Conservation (phyloP, 2,797 vertebrate species). For the Poecilia gillii region DNA sequence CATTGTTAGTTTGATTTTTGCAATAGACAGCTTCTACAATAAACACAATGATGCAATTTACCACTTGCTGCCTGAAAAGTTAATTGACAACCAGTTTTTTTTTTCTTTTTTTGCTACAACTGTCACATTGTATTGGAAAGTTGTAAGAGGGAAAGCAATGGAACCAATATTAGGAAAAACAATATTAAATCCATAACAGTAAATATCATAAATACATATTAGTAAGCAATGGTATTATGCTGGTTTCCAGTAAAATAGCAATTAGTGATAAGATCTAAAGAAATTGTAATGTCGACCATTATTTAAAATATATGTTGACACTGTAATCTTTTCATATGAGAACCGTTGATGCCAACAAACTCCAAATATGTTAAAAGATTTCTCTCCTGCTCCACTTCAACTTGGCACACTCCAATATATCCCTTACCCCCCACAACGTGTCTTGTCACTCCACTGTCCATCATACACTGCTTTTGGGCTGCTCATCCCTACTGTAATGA, state of each 20-base stretch:
- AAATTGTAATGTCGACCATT: not conserved
- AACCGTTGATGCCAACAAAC: slow-evolving; percentile 50
- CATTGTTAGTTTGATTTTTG: not conserved
- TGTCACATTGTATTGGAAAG: not conserved
- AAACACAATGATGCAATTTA: not conserved
- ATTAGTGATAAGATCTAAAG: not conserved
- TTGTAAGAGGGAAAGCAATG: not conserved
- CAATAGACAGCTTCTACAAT: not conserved
- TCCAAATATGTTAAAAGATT: slow-evolving; percentile 63
- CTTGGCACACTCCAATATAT: slow-evolving; percentile 69
- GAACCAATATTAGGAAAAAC: not conserved
- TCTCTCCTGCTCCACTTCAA: slow-evolving; percentile 60
- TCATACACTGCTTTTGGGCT: slow-evolving; percentile 57
- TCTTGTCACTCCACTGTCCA: slow-evolving; percentile 68
- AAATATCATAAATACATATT: not conserved
- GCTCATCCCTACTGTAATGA: slow-evolving; percentile 80
- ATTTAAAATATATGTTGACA: not conserved
- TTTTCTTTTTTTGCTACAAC: not conserved
- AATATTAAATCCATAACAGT: not conserved
- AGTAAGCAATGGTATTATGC: not conserved
- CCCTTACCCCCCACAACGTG: slow-evolving; percentile 49
- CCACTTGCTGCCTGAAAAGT: not conserved
- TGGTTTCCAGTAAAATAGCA: not conserved
- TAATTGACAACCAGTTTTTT: not conserved
- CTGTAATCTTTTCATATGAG: slow-evolving; percentile 23